phyloP scores from a whole-genome alignment of 2,113 vertebrate genomes.

The Syrmaticus mikado region DNA sequence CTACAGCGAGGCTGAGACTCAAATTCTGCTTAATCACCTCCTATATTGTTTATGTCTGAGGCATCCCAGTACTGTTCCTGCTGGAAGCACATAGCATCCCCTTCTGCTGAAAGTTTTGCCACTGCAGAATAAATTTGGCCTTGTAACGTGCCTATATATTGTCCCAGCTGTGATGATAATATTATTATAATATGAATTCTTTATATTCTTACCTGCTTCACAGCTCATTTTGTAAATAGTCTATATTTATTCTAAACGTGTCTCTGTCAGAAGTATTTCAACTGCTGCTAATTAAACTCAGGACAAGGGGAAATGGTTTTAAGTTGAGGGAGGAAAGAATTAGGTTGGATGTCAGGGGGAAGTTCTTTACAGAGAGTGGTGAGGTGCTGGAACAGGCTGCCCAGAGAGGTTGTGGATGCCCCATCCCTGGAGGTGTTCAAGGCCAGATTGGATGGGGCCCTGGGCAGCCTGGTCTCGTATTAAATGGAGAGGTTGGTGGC shows the following conservation, averaged over 20 bases:
- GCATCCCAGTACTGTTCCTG: neutral
- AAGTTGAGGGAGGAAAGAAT: too few species aligned
- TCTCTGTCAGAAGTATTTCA: neutral
- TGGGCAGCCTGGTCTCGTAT: too few species aligned
- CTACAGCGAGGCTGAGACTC: neutral
- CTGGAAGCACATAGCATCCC: neutral
- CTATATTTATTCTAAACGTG: accelerated
- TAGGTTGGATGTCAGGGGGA: too few species aligned
- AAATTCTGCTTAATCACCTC: neutral
- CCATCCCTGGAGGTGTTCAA: too few species aligned
- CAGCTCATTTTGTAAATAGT: neutral
- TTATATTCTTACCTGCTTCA: neutral
- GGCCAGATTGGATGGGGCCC: too few species aligned
- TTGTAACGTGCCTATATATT: neutral
- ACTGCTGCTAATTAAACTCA: neutral
- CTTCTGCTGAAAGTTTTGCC: neutral
- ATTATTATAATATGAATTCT: neutral
- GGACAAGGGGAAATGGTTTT: too few species aligned
- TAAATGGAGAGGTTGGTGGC: too few species aligned
- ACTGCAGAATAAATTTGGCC: neutral
- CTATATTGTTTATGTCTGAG: neutral
- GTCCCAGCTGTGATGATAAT: neutral
- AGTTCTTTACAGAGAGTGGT: too few species aligned
- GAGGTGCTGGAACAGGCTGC: too few species aligned
- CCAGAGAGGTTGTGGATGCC: too few species aligned